phyloP scores from a whole-genome alignment of 1,140 invertebrate genomes.

The Plectrocnemia conspersa region DNA sequence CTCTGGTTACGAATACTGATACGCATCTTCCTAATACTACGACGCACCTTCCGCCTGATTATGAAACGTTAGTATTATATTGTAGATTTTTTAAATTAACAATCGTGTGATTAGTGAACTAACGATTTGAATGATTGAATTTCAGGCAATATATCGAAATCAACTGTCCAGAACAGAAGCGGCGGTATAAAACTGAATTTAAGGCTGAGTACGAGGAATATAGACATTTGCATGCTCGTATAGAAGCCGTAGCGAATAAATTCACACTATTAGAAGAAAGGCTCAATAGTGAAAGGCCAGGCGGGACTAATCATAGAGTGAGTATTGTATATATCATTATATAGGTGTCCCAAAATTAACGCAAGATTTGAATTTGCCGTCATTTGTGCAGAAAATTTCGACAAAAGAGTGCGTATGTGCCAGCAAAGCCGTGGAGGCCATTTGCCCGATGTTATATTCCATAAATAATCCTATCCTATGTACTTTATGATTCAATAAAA shows the following conservation, averaged over 20 bases:
- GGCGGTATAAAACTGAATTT: slow-evolving; percentile 84
- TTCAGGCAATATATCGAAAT: slow-evolving; percentile 77
- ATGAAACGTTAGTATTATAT: slow-evolving; percentile 8
- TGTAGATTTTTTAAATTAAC: background rate
- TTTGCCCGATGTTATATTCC: too few relatives aligned
- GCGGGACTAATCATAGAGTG: slow-evolving; percentile 53
- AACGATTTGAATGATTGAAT: slow-evolving; percentile 14
- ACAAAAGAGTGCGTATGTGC: too few relatives aligned
- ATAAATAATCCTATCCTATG: too few relatives aligned
- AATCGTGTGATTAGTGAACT: background rate
- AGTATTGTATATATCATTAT: slow-evolving; percentile 16
- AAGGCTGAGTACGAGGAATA: slow-evolving; percentile 82
- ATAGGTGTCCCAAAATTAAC: background rate
- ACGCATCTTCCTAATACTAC: slow-evolving; percentile 7
- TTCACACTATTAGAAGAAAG: slow-evolving; percentile 70
- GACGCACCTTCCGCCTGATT: slow-evolving; percentile 5
- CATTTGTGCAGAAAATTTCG: background rate
- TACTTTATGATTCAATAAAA: too few relatives aligned
- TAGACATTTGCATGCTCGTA: slow-evolving; percentile 64
- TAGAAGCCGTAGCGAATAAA: slow-evolving; percentile 69
- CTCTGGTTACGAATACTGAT: background rate
- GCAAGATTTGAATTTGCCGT: background rate
- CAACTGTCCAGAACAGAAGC: slow-evolving; percentile 66
- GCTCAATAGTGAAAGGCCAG: slow-evolving; percentile 53
- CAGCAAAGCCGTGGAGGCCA: too few relatives aligned